Percentiles rank a stretch among this genome's conserved stretches.
Conservation (phyloP, 1,140 invertebrate species). For the Leptinotarsa lineolata region DNA sequence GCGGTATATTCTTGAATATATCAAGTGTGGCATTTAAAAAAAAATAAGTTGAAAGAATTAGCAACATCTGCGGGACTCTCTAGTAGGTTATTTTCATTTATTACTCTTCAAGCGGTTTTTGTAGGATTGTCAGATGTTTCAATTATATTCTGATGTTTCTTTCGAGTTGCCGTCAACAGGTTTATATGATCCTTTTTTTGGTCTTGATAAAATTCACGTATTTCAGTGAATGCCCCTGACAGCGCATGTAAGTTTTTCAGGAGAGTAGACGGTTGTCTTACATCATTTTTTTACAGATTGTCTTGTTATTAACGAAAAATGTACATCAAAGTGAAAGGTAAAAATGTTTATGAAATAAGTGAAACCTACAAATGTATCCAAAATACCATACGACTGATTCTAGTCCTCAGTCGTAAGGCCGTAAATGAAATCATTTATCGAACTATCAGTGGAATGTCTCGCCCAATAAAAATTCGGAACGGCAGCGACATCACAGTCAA, state of each 20-base stretch:
- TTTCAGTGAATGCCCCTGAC: conserved; percentile 6
- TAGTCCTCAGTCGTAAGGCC: no score
- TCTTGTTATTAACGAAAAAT: no score
- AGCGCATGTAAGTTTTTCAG: conserved; percentile 12
- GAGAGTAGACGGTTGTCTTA: background rate
- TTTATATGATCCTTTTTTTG: conserved; percentile 14
- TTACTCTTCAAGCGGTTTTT: conserved; percentile 11
- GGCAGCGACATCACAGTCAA: no score
- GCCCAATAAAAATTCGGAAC: no score
- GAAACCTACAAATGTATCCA: no score
- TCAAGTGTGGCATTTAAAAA: no score
- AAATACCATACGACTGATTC: no score
- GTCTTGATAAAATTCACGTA: conserved; percentile 9
- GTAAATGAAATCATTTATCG: no score
- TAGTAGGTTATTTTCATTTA: conserved; percentile 15
- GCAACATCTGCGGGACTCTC: conserved; percentile 12
- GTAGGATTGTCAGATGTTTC: conserved; percentile 13
- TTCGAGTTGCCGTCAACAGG: conserved; percentile 2
- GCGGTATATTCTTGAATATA: no score
- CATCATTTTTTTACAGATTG: conserved; percentile 8
- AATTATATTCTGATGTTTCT: conserved; percentile 17
- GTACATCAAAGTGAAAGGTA: no score
- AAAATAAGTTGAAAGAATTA: background rate
- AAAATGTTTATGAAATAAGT: no score
- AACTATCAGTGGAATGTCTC: no score